Evolutionary conservation across 1,140 invertebrate species (phyloP).

Genomic region (Drosophila persimilis): DNA sequence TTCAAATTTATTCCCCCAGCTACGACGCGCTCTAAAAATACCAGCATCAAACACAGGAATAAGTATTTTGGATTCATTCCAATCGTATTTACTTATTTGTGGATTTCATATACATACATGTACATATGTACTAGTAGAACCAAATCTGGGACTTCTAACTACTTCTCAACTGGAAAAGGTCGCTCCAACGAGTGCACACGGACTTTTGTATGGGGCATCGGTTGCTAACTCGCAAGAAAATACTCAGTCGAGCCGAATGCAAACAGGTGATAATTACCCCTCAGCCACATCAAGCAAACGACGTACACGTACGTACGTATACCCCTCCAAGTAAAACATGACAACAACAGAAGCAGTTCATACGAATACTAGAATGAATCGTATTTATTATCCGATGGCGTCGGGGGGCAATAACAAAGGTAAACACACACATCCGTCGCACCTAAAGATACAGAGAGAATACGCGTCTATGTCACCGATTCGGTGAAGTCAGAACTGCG

Average conservation of each 20-base stretch:
- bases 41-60: constrained; percentile 23
- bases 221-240: background rate
- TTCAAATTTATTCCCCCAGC: constrained; percentile 50
- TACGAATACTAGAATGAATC: too few species aligned
- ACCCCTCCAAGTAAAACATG: too few species aligned
- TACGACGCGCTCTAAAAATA: constrained; percentile 45
- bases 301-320: too few species aligned
- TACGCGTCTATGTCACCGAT: constrained; percentile 23
- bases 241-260: background rate
- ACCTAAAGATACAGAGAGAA: background rate
- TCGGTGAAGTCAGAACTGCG: constrained; percentile 21
- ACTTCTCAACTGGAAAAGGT: too few species aligned
- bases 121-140: background rate
- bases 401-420: constrained; percentile 29
- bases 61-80: constrained; percentile 67
- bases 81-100: constrained; percentile 59
- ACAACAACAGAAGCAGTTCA: background rate
- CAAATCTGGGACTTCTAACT: background rate
- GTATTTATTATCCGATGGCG: constrained; percentile 22
- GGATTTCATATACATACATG: constrained; percentile 21
- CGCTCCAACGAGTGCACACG: too few species aligned
- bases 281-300: too few species aligned
- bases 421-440: constrained; percentile 27
- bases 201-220: background rate
- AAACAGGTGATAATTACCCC: constrained; percentile 27